Evolutionary conservation across 2,113 vertebrate species (phyloP).

Genomic region (Stictonetta naevosa): DNA sequence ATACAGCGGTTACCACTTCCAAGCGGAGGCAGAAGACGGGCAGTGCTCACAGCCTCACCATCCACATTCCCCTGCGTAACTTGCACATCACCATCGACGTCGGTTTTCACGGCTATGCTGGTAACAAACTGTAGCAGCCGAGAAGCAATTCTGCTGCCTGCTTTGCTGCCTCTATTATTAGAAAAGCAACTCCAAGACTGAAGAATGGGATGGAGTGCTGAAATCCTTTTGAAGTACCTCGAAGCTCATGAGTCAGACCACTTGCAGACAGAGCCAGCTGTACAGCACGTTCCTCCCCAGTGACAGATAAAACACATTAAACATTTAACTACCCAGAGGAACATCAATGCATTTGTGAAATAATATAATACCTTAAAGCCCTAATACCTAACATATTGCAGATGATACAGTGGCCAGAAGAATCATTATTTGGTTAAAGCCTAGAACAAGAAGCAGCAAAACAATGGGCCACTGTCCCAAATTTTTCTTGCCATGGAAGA

Average conservation of each 20-base stretch:
- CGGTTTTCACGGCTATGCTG: not conserved
- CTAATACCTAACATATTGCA: not conserved
- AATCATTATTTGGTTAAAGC: not conserved
- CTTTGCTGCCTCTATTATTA: conserved; percentile 46
- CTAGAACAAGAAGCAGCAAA: not conserved
- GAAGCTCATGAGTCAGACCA: conserved; percentile 23
- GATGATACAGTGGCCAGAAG: not conserved
- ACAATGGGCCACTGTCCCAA: not conserved
- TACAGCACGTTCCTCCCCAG: not conserved
- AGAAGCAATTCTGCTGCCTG: not conserved
- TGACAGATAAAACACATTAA: conserved; percentile 40
- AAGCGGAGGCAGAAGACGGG: accelerated
- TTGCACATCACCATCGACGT: accelerated
- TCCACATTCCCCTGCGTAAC: not conserved
- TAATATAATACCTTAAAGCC: not conserved
- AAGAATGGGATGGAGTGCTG: conserved; percentile 7
- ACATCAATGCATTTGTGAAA: not conserved
- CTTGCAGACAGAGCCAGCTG: not conserved
- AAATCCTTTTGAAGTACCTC: conserved; percentile 15
- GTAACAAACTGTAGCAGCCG: not conserved
- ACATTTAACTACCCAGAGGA: conserved; percentile 23
- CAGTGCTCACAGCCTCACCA: not conserved
- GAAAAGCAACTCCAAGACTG: conserved; percentile 36
- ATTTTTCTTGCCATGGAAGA: not conserved
- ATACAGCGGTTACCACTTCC: not conserved